Conservation (phyloP, 2,888 invertebrate genomes). For the Idaea dimidiata region DNA sequence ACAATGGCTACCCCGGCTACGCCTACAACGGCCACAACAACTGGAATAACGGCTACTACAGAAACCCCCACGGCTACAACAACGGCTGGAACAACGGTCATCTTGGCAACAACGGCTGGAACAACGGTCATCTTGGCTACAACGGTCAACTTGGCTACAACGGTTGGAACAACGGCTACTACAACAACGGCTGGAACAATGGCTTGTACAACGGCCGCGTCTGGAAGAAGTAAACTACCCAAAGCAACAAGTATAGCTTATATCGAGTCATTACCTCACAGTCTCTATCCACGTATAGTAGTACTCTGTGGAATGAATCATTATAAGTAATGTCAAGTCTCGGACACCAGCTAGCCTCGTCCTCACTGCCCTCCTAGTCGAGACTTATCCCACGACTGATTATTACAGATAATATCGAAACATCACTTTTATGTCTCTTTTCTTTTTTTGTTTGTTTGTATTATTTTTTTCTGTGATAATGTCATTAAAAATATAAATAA, state of each 20-base stretch:
- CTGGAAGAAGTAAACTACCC: background rate
- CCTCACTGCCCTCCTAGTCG: background rate
- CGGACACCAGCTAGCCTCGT: too few species aligned
- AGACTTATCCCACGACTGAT: background rate
- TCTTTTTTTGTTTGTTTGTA: background rate
- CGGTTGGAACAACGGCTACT: too few species aligned
- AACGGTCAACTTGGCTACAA: too few species aligned
- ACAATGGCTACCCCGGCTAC: too few species aligned
- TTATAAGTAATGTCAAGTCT: too few species aligned
- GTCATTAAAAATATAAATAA: background rate
- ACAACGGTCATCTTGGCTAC: too few species aligned
- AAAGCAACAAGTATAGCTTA: background rate
- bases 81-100: background rate
- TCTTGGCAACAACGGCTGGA: too few species aligned
- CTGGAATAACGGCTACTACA: slow-evolving; percentile 31
- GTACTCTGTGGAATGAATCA: too few species aligned
- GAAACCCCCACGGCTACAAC: slow-evolving; percentile 45
- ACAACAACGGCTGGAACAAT: too few species aligned
- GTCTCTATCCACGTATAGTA: too few species aligned
- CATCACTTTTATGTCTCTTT: background rate
- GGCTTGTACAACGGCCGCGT: too few species aligned
- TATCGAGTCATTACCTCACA: too few species aligned
- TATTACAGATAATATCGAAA: background rate
- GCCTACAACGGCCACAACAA: slow-evolving; percentile 13
- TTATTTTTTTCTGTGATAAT: background rate